Percentiles rank a stretch among this genome's conserved stretches.
These are phyloP conservation scores for Atrina japonica DNA, from an alignment of 2,888 invertebrate species.

Conservation along the genomic window DNA sequence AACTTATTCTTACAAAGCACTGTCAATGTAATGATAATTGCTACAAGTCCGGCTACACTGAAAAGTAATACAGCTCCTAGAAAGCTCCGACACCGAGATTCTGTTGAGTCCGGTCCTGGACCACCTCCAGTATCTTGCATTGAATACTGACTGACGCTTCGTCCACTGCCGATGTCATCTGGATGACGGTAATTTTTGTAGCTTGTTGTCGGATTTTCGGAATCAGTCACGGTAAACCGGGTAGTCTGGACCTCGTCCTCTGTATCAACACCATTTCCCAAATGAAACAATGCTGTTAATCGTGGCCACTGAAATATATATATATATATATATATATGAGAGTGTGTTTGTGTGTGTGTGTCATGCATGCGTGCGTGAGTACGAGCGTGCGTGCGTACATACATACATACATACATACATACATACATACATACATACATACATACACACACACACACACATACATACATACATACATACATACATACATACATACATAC, in stretches of 20 bases:
- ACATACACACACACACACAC: no score
- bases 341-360: no score
- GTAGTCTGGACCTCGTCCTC: slow-evolving; percentile 1
- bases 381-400: no score
- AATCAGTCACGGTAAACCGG: background rate
- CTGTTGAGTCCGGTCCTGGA: no score
- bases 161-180: slow-evolving; percentile 17
- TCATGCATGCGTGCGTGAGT: no score
- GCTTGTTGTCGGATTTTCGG: slow-evolving; percentile 2
- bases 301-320: slow-evolving; percentile 24
- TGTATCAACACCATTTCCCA: background rate
- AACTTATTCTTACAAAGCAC: slow-evolving; percentile 18
- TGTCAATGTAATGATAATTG: slow-evolving; percentile 6
- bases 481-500: no score
- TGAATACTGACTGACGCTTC: slow-evolving; percentile 22
- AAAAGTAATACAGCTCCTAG: slow-evolving; percentile 22
- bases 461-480: no score
- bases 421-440: no score
- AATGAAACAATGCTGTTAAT: slow-evolving; percentile 22
- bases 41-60: slow-evolving; percentile 17
- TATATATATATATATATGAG: background rate
- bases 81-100: slow-evolving; percentile 3
- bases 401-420: background rate
- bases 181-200: slow-evolving; percentile 25
- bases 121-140: slow-evolving; percentile 2